Conservation (phyloP, 2,888 invertebrate species). For the Octodonta nipae region DNA sequence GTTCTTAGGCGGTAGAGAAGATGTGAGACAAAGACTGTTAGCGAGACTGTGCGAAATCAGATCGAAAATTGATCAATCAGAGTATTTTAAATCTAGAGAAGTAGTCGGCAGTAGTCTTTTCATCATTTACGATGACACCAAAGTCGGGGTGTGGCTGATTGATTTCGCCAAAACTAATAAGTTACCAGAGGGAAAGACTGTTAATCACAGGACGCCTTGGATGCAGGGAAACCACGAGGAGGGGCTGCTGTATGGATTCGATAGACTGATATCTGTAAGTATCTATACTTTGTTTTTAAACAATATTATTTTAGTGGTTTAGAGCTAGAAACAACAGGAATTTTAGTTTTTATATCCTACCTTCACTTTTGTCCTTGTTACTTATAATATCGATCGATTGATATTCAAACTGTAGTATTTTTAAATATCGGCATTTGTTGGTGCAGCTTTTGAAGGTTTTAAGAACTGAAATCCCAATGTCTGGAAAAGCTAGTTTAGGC, state of each 20-base stretch:
- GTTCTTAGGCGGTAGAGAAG: slow-evolving; percentile 55
- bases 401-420: no score
- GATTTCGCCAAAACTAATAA: slow-evolving; percentile 89
- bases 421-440: no score
- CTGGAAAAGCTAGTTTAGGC: no score
- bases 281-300: slow-evolving; percentile 4
- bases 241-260: slow-evolving; percentile 83
- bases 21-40: slow-evolving; percentile 54
- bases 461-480: no score
- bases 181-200: slow-evolving; percentile 51
- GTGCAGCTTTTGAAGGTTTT: no score
- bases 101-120: slow-evolving; percentile 89
- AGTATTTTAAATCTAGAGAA: slow-evolving; percentile 77
- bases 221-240: slow-evolving; percentile 91
- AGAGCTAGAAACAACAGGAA: background rate
- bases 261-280: slow-evolving; percentile 70
- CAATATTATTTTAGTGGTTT: background rate
- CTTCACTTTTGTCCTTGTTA: background rate
- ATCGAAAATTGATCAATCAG: slow-evolving; percentile 64
- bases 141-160: slow-evolving; percentile 88
- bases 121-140: slow-evolving; percentile 78
- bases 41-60: slow-evolving; percentile 65
- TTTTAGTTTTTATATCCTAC: no score
- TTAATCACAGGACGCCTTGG: slow-evolving; percentile 77
- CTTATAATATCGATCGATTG: background rate